Evolutionary conservation across 2,888 invertebrate species (phyloP).

Genomic region (Malthinus seriepunctatus): DNA sequence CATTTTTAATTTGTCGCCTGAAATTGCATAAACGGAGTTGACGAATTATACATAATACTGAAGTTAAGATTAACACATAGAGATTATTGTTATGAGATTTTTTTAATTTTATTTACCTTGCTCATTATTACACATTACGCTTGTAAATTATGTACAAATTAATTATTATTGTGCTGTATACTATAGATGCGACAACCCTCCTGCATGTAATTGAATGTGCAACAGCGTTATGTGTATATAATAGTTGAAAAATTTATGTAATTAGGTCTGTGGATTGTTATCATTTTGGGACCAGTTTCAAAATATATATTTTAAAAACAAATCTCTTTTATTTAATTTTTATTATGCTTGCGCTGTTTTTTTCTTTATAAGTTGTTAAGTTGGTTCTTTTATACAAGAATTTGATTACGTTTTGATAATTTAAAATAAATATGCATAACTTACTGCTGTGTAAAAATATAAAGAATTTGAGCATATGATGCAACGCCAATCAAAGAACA

Average conservation of each 20-base stretch:
- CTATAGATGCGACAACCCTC: background rate
- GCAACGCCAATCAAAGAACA: too few species aligned
- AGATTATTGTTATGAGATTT: constrained; percentile 17
- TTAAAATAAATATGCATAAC: too few species aligned
- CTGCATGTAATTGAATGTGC: constrained; percentile 3
- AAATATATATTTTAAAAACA: constrained; percentile 41
- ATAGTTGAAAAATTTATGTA: constrained; percentile 33
- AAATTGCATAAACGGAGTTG: background rate
- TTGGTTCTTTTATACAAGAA: too few species aligned
- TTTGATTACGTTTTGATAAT: too few species aligned
- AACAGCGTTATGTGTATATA: constrained; percentile 30
- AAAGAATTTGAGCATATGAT: too few species aligned
- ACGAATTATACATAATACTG: background rate
- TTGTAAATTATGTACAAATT: constrained; percentile 18
- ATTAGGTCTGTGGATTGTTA: constrained; percentile 46
- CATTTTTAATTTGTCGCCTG: background rate
- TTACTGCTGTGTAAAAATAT: too few species aligned
- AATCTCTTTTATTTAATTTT: constrained; percentile 12
- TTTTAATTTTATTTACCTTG: constrained; percentile 8
- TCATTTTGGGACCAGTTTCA: constrained; percentile 46
- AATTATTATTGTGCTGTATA: constrained; percentile 9
- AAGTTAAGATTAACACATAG: constrained; percentile 15
- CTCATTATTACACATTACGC: background rate
- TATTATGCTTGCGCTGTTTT: too few species aligned
- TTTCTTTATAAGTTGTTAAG: too few species aligned